Percentiles rank a stretch among this genome's conserved stretches.
These are phyloP conservation scores for Epinephelus awoara DNA, from an alignment of 2,797 vertebrate genomes.

Conservation along the genomic window DNA sequence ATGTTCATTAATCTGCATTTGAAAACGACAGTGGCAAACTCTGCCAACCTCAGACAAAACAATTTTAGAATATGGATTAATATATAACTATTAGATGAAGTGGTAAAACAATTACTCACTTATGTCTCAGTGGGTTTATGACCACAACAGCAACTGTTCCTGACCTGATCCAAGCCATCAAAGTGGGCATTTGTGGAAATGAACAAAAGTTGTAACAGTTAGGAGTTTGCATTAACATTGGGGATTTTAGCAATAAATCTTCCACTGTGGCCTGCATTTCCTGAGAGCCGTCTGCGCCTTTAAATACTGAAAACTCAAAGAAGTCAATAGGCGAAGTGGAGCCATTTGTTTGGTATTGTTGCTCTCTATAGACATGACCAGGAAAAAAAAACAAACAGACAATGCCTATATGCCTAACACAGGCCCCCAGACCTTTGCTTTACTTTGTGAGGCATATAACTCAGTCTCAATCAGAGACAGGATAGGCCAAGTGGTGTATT, in stretches of 20 bases:
- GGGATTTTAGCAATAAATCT: constrained; percentile 3
- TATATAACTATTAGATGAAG: not conserved
- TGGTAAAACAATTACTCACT: constrained; percentile 17
- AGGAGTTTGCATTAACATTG: not conserved
- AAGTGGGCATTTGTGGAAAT: not conserved
- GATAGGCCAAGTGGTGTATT: constrained; percentile 60
- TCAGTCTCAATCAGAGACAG: constrained; percentile 66
- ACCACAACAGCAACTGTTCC: not conserved
- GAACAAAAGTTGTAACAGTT: constrained; percentile 1
- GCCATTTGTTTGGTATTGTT: constrained; percentile 67
- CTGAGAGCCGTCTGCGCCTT: constrained; percentile 24
- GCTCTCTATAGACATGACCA: constrained; percentile 35
- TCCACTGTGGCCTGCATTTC: constrained; percentile 8
- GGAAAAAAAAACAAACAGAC: constrained; percentile 36
- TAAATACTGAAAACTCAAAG: constrained; percentile 47
- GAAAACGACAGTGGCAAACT: constrained; percentile 22
- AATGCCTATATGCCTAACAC: constrained; percentile 52
- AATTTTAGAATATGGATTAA: constrained; percentile 3
- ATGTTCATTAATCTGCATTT: constrained; percentile 45
- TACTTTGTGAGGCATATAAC: constrained; percentile 50
- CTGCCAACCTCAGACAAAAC: constrained; percentile 23
- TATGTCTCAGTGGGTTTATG: constrained; percentile 4
- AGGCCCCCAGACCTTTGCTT: constrained; percentile 42
- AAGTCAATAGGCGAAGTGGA: constrained; percentile 55
- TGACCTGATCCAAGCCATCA: not conserved